Evolutionary conservation across 1,140 invertebrate genomes (phyloP).

Genomic region (Trichonephila clavipes): DNA sequence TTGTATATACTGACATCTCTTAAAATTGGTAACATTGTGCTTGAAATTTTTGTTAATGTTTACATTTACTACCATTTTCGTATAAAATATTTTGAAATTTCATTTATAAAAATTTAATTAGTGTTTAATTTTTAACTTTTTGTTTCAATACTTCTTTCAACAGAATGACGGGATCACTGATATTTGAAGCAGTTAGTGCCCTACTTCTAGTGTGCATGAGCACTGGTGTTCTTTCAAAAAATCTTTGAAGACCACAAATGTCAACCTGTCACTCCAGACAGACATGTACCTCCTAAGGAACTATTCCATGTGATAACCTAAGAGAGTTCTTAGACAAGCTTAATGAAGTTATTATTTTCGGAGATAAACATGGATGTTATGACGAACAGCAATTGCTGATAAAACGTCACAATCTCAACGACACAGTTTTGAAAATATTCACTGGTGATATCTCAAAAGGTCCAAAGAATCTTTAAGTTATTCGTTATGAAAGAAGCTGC

Average conservation of each 20-base stretch:
- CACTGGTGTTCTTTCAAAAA: neutral
- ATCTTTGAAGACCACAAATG: neutral
- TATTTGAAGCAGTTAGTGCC: neutral
- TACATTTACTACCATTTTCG: no score
- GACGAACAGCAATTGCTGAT: slow-evolving; percentile 80
- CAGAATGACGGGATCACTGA: neutral
- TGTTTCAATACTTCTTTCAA: neutral
- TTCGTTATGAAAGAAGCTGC: slow-evolving; percentile 76
- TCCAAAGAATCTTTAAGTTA: slow-evolving; percentile 79
- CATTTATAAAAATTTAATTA: no score
- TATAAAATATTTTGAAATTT: no score
- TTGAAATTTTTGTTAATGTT: no score
- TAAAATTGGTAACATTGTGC: no score
- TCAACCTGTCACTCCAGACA: neutral
- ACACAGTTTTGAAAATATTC: slow-evolving; percentile 79
- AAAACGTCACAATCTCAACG: slow-evolving; percentile 42
- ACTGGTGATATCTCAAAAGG: slow-evolving; percentile 81
- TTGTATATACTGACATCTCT: no score
- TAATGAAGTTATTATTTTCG: slow-evolving; percentile 80
- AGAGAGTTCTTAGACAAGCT: slow-evolving; percentile 42
- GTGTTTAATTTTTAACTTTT: no score
- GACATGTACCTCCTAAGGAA: neutral
- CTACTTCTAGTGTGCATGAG: neutral
- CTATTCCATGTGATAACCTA: neutral
- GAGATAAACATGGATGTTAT: slow-evolving; percentile 81